A percentile compares a stretch with the other conserved stretches of the same genome.
Evolutionary conservation across 2,113 vertebrate genomes (phyloP).

Genomic region (Hemiprocne comata): DNA sequence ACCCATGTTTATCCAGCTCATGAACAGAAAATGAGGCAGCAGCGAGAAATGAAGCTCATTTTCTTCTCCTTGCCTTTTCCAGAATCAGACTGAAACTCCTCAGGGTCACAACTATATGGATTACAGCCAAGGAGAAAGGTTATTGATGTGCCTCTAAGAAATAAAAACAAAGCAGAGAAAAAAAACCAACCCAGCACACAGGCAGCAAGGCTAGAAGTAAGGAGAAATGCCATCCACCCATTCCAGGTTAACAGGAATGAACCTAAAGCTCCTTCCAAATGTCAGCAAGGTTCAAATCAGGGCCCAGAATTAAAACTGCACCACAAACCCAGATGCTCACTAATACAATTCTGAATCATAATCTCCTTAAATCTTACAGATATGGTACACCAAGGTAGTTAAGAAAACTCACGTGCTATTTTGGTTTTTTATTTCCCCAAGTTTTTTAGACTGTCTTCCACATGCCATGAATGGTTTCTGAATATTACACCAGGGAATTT

Average conservation of each 20-base stretch:
- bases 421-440: background rate
- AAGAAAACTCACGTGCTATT: background rate
- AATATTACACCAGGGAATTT: background rate
- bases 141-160: conserved; percentile 59
- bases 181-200: background rate
- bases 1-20: background rate
- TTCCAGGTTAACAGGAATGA: conserved; percentile 40
- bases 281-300: conserved; percentile 18
- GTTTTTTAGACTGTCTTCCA: background rate
- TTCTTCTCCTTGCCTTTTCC: conserved; percentile 44
- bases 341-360: background rate
- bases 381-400: background rate
- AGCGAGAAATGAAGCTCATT: conserved; percentile 45
- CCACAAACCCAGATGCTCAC: background rate
- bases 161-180: conserved; percentile 28
- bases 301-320: background rate
- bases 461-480: background rate
- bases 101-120: conserved; percentile 60
- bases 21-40: background rate
- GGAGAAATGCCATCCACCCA: conserved; percentile 16
- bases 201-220: background rate
- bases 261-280: conserved; percentile 29
- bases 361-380: background rate
- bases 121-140: conserved; percentile 55
- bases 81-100: conserved; percentile 49